Base-by-base conservation (phyloP, 2,113 vertebrate species). In the Larimichthys crocea region DNA sequence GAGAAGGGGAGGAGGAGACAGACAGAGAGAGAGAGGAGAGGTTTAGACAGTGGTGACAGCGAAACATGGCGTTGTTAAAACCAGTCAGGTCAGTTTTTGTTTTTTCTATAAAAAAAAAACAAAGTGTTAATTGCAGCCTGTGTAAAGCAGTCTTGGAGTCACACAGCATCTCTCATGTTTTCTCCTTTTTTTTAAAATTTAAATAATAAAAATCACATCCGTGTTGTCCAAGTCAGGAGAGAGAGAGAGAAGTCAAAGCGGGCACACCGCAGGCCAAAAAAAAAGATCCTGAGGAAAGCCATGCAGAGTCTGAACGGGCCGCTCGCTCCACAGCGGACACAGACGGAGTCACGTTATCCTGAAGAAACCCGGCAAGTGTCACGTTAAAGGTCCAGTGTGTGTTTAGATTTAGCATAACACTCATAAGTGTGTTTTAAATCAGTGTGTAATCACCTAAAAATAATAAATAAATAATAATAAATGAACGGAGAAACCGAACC, bases 251-350 rank as follows among this genome's bases (percentile, higher is more conserved):
- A 74, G 42, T 29, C 10, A 48, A 79, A 72, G 85, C 70, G 48
- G 71, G 29, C 76, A 92, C 80, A 87, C 86, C 59, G 82, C 88
- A 89, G 90, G 80, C 76, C 89, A 24, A 26, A 26, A 26, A 26
- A 87, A 46, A 56, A 85, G 66, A 60, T 77, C 81, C 86, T 56
- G 71, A 83, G 35, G 69, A 52, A 91, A 91, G 90, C 92, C 92
- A 92, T 93, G 93, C 92, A 91, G 40, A 77, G 77, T 70, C 77
- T 74, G 40, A 80, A 29, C 35, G 56, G 35, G 80, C 86, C 85
- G 81, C 89, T 77, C 67, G 29, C 15, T 15, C 55, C 82, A 77
- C n/a, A n/a, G n/a, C n/a, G n/a, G n/a, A n/a, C 76, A 55, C 5
- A 12, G n/a, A 49, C 29, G 19, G 49, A 4, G 35, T 31, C 3